A percentile compares a stretch with the other conserved stretches of the same genome.
These are phyloP conservation scores for Tipula confusa DNA, from an alignment of 2,888 invertebrate genomes.

Conservation along the genomic window DNA sequence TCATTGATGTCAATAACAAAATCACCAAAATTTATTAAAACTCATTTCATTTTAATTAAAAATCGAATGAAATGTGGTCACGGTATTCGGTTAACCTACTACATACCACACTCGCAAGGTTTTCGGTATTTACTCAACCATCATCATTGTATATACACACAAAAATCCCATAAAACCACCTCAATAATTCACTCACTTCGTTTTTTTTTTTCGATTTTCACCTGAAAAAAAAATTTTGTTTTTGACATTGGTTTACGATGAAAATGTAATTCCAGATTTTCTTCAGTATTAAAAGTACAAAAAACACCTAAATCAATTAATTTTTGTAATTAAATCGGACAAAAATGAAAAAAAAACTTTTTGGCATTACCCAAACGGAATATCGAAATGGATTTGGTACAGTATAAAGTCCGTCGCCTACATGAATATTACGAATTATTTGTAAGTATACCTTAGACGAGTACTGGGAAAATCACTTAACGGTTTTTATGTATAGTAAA, in stretches of 20 bases:
- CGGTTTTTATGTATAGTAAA: not conserved
- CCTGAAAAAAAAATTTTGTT: not conserved
- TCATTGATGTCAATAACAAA: too few species aligned
- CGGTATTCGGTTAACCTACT: not conserved
- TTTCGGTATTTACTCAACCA: not conserved
- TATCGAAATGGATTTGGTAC: not conserved
- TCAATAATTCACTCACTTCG: not conserved
- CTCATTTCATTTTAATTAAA: not conserved
- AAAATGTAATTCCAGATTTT: not conserved
- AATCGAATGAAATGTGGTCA: not conserved
- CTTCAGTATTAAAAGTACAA: not conserved
- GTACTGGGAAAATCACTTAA: not conserved
- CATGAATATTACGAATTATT: too few species aligned
- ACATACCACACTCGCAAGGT: not conserved
- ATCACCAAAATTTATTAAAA: too few species aligned
- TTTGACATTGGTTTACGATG: not conserved
- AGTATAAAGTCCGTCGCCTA: not conserved
- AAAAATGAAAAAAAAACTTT: not conserved
- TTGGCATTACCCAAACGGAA: not conserved
- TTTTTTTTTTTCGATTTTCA: not conserved
- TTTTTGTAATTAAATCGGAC: constrained; percentile 3
- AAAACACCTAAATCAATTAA: constrained; percentile 6
- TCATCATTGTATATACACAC: not conserved
- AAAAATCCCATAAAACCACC: not conserved
- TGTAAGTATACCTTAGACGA: not conserved